Evolutionary conservation across 2,888 invertebrate genomes (phyloP).

Genomic region (Lasioglossum zephyrum): DNA sequence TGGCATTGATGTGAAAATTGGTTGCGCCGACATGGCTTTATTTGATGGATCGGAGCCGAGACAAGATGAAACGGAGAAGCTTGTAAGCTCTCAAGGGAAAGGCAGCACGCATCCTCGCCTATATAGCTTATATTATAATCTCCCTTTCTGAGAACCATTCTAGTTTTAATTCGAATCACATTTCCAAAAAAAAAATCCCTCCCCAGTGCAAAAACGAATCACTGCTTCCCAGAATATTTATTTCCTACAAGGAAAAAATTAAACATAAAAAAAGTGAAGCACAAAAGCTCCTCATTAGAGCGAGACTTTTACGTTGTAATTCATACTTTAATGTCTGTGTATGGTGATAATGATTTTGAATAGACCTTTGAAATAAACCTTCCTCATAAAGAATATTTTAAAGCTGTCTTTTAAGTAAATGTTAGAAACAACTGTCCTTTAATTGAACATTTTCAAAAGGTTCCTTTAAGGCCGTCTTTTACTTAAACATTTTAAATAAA

Average conservation of each 20-base stretch:
- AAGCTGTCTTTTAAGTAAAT: no score
- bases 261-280: background rate
- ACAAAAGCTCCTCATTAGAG: background rate
- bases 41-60: slow-evolving; percentile 52
- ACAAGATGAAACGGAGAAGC: slow-evolving; percentile 33
- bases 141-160: background rate
- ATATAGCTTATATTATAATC: background rate
- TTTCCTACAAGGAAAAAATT: background rate
- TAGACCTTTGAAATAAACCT: background rate
- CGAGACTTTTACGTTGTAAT: background rate
- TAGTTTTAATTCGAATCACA: background rate
- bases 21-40: slow-evolving; percentile 51
- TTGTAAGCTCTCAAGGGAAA: slow-evolving; percentile 12
- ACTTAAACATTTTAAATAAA: background rate
- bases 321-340: background rate
- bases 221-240: background rate
- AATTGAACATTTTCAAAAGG: no score
- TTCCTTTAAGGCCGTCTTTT: background rate
- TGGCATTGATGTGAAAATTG: slow-evolving; percentile 64
- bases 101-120: background rate
- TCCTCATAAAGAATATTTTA: no score
- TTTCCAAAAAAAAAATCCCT: background rate
- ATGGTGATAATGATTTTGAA: background rate
- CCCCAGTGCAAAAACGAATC: background rate
- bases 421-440: no score